These are phyloP conservation scores for Ciconia nigra DNA, from an alignment of 2,797 vertebrate species.

Conservation along the genomic window DNA sequence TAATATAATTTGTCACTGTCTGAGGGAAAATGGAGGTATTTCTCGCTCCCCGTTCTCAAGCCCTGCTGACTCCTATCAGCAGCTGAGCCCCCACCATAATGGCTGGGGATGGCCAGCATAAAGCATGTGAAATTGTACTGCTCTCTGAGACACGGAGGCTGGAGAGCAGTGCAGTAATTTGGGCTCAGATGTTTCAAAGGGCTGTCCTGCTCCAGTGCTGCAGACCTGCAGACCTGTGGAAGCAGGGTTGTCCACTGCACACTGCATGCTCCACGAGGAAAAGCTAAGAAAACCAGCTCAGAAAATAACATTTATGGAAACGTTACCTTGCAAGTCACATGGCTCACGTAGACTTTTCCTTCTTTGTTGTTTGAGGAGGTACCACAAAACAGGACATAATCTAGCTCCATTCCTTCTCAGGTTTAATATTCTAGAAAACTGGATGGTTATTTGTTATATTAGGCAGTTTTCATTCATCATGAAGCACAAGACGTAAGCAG, in stretches of 20 bases:
- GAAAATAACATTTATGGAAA: background rate
- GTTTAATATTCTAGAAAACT: background rate
- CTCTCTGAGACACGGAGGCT: background rate
- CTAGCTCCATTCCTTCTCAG: background rate
- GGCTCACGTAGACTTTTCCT: accelerated
- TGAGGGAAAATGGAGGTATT: background rate
- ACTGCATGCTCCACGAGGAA: accelerated
- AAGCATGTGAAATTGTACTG: accelerated
- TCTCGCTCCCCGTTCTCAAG: background rate
- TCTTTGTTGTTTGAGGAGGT: background rate
- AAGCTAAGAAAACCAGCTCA: background rate
- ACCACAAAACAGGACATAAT: background rate
- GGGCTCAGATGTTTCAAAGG: background rate
- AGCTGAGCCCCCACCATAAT: background rate
- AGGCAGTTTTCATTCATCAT: background rate
- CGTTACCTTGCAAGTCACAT: accelerated
- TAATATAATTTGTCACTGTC: background rate
- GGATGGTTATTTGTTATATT: background rate
- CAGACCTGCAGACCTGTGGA: background rate
- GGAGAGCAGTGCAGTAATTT: background rate
- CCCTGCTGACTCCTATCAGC: background rate
- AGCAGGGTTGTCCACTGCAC: accelerated
- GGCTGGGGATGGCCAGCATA: background rate
- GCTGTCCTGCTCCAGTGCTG: accelerated
- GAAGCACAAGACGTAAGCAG: background rate